phyloP scores from a whole-genome alignment of 2,888 invertebrate genomes.

The Temnothorax unifasciatus region DNA sequence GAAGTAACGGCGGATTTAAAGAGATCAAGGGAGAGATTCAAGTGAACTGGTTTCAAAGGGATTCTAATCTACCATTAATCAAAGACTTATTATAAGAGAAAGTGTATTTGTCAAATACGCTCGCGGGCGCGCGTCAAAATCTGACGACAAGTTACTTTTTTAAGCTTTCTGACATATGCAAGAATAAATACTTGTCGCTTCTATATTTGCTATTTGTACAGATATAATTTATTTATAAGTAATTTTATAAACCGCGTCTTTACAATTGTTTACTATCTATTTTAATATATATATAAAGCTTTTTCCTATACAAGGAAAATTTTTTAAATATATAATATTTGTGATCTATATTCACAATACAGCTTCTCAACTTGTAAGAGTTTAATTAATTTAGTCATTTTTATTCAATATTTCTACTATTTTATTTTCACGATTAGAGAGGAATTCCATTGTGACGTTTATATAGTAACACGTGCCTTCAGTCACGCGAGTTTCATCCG shows the following conservation, averaged over 20 bases:
- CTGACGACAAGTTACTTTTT: not conserved
- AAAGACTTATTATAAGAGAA: slow-evolving; percentile 9
- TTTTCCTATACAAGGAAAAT: not conserved
- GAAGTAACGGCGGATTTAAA: slow-evolving; percentile 42
- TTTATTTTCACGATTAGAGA: not conserved
- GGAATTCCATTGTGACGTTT: slow-evolving; percentile 12
- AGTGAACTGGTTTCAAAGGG: slow-evolving; percentile 41
- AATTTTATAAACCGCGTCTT: not conserved
- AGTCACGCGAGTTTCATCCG: slow-evolving; percentile 52
- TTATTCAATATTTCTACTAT: not conserved
- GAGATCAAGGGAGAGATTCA: slow-evolving; percentile 50
- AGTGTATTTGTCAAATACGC: not conserved
- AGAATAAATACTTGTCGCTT: not conserved
- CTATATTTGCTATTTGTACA: not conserved
- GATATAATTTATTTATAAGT: slow-evolving; percentile 1
- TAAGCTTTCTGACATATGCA: not conserved
- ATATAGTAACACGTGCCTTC: slow-evolving; percentile 35
- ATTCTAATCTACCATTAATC: slow-evolving; percentile 39
- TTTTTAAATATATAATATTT: not conserved
- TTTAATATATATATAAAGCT: not conserved
- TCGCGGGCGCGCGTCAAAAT: not conserved
- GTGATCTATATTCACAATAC: not conserved
- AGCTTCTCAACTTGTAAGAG: not conserved
- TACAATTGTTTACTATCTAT: not conserved
- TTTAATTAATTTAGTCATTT: slow-evolving; percentile 1